Percentiles rank a stretch among this genome's conserved stretches.
Conservation (phyloP, 2,113 vertebrate species). For the Erythrocercus mccallii region DNA sequence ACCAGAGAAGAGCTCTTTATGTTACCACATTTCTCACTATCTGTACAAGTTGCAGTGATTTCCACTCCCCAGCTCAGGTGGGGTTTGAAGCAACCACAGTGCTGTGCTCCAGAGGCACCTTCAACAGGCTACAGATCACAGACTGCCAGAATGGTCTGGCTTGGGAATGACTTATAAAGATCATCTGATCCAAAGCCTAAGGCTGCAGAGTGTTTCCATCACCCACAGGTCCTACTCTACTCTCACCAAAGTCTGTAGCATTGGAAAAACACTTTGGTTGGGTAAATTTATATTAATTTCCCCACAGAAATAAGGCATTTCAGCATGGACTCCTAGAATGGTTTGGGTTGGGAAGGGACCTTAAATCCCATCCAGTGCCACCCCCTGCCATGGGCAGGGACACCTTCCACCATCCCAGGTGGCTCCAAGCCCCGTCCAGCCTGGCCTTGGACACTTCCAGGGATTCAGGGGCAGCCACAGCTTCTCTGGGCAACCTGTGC, state of each 20-base stretch:
- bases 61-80: background rate
- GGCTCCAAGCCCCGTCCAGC: background rate
- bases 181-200: background rate
- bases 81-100: background rate
- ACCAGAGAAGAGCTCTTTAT: background rate
- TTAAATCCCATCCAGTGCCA: background rate
- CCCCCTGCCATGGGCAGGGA: too few relatives aligned
- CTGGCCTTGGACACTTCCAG: fast-evolving
- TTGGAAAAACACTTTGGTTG: background rate
- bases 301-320: background rate
- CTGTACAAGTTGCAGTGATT: background rate
- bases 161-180: background rate
- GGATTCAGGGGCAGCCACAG: background rate
- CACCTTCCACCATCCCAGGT: fast-evolving
- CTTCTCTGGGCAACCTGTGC: background rate
- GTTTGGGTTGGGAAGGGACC: background rate
- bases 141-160: background rate
- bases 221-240: background rate
- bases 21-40: fast-evolving
- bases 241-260: background rate
- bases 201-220: background rate
- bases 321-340: background rate
- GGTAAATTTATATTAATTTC: background rate
- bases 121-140: background rate
- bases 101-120: background rate